Evolutionary conservation across 1,140 invertebrate species (phyloP).

Genomic region (Pseudomyrmex concolor): DNA sequence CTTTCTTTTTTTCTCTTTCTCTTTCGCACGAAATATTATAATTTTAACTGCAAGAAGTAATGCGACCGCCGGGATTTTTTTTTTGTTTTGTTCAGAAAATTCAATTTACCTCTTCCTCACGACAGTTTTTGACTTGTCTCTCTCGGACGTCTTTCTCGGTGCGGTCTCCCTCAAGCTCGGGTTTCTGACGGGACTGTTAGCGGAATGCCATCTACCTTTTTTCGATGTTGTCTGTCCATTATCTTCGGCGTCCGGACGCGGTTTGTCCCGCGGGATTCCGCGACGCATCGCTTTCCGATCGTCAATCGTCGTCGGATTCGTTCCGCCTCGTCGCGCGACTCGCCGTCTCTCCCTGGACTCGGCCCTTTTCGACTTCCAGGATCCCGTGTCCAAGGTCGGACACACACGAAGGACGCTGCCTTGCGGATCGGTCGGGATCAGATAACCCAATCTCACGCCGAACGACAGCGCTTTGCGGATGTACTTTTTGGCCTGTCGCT

Average conservation of each 20-base stretch:
- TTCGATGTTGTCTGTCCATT: background rate
- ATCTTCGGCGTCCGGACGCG: background rate
- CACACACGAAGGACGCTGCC: slow-evolving; percentile 75
- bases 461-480: slow-evolving; percentile 76
- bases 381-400: slow-evolving; percentile 47
- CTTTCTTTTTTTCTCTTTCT: no score
- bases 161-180: background rate
- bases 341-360: slow-evolving; percentile 57
- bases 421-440: slow-evolving; percentile 72
- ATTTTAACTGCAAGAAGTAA: background rate
- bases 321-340: slow-evolving; percentile 32
- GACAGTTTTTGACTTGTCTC: background rate
- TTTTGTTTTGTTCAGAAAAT: background rate
- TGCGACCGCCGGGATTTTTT: background rate
- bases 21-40: no score
- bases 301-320: background rate
- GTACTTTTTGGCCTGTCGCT: slow-evolving; percentile 74
- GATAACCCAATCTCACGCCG: slow-evolving; percentile 77
- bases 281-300: slow-evolving; percentile 10
- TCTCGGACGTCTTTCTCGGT: background rate
- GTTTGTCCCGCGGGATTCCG: background rate
- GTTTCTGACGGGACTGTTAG: background rate
- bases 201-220: background rate
- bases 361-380: slow-evolving; percentile 24
- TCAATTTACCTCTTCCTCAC: slow-evolving; percentile 9